Evolutionary conservation across 2,797 vertebrate species (phyloP).

Genomic region (Margarornis squamiger): DNA sequence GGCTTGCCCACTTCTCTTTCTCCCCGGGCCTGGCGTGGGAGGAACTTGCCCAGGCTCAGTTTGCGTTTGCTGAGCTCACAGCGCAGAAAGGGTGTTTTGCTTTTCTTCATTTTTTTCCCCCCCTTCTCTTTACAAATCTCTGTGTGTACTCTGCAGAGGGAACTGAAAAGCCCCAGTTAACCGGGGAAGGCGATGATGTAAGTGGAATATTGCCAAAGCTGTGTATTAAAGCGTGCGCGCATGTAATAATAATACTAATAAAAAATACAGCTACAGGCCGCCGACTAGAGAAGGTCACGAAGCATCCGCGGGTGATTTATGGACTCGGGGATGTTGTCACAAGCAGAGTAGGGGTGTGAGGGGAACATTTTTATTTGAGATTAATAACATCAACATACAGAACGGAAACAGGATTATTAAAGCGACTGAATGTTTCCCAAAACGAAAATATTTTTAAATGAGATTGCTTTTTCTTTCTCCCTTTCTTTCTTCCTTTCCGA

Average conservation of each 20-base stretch:
- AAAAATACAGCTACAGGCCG: conserved; percentile 71
- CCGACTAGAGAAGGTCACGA: conserved; percentile 75
- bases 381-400: conserved; percentile 76
- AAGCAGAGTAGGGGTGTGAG: conserved; percentile 71
- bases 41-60: background rate
- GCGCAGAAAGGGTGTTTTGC: background rate
- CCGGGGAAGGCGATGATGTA: background rate
- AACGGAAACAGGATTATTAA: conserved; percentile 59
- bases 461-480: background rate
- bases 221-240: conserved; percentile 13
- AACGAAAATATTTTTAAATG: conserved; percentile 70
- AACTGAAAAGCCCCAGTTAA: background rate
- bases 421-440: conserved; percentile 50
- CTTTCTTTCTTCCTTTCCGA: background rate
- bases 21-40: background rate
- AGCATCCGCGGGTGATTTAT: conserved; percentile 82
- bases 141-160: conserved; percentile 45
- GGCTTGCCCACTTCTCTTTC: background rate
- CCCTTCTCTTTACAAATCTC: background rate
- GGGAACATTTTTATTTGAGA: conserved; percentile 82
- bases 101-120: fast-evolving
- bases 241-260: conserved; percentile 72
- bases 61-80: background rate
- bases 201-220: conserved; percentile 24
- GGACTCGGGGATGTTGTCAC: conserved; percentile 80